A percentile compares a stretch with the other conserved stretches of the same genome.
Conservation (phyloP, 2,888 invertebrate genomes). For the Sepioteuthis lessoniana region DNA sequence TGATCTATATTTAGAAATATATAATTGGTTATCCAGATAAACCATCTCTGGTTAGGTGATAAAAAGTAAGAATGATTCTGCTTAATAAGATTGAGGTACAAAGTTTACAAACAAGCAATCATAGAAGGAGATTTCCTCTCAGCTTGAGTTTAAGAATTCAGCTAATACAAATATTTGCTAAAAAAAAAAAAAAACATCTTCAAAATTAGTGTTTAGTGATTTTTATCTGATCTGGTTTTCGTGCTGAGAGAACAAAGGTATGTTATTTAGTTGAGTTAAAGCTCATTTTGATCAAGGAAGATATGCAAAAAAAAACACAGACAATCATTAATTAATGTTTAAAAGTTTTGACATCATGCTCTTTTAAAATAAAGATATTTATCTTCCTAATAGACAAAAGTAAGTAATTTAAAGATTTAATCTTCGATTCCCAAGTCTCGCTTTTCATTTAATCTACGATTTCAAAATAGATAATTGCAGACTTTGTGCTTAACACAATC, state of each 20-base stretch:
- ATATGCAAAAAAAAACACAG: neutral
- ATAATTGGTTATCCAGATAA: too few relatives aligned
- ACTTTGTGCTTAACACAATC: neutral
- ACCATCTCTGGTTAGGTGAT: too few relatives aligned
- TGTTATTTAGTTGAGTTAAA: neutral
- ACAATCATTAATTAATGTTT: neutral
- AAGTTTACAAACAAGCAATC: neutral
- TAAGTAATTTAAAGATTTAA: conserved; percentile 8
- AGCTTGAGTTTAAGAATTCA: neutral
- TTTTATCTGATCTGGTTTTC: neutral
- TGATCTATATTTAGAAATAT: too few relatives aligned
- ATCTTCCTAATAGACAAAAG: neutral
- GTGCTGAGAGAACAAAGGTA: neutral
- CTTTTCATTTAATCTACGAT: neutral
- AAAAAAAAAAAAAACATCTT: neutral
- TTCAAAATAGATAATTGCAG: neutral
- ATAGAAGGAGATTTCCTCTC: neutral
- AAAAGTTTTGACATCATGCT: neutral
- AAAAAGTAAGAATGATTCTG: too few relatives aligned
- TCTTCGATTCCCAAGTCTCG: neutral
- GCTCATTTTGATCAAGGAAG: neutral
- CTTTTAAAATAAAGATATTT: neutral
- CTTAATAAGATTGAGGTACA: too few relatives aligned
- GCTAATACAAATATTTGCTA: neutral
- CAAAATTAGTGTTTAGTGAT: neutral